Conservation (phyloP, 2,797 vertebrate species). For the Poecilia gillii region DNA sequence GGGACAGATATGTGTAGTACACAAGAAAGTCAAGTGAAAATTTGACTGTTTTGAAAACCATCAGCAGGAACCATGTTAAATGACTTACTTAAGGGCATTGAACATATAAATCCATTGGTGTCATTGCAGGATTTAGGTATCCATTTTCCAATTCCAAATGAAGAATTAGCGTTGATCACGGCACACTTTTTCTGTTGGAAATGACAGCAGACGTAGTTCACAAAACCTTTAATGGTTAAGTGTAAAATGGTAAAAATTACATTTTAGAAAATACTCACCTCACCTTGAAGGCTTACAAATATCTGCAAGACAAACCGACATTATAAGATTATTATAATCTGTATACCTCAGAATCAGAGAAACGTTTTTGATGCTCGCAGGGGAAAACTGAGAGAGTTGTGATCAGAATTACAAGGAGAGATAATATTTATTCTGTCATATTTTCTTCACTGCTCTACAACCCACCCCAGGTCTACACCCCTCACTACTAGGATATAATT, state of each 20-base stretch:
- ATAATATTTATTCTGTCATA: background rate
- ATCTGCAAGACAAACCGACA: slow-evolving; percentile 3
- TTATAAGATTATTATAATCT: background rate
- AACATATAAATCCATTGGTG: slow-evolving; percentile 59
- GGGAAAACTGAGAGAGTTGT: background rate
- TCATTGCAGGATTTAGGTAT: slow-evolving; percentile 51
- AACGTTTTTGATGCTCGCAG: background rate
- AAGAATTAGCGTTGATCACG: slow-evolving; percentile 26
- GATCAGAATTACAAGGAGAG: background rate
- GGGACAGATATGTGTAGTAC: background rate
- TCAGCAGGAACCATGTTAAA: fast-evolving
- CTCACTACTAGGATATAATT: background rate
- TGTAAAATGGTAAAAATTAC: background rate
- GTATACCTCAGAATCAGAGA: background rate
- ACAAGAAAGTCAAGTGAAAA: background rate
- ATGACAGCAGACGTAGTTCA: background rate
- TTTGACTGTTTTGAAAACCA: background rate
- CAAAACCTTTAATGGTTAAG: background rate
- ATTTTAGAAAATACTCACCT: background rate
- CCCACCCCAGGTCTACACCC: background rate
- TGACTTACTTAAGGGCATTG: slow-evolving; percentile 22
- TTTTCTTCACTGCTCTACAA: background rate
- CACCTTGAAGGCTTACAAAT: fast-evolving
- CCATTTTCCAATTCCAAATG: slow-evolving; percentile 44
- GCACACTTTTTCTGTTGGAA: slow-evolving; percentile 17